A percentile compares a stretch with the other conserved stretches of the same genome.
Evolutionary conservation across 2,113 vertebrate species (phyloP).

Genomic region (Dendropsophus ebraccatus): DNA sequence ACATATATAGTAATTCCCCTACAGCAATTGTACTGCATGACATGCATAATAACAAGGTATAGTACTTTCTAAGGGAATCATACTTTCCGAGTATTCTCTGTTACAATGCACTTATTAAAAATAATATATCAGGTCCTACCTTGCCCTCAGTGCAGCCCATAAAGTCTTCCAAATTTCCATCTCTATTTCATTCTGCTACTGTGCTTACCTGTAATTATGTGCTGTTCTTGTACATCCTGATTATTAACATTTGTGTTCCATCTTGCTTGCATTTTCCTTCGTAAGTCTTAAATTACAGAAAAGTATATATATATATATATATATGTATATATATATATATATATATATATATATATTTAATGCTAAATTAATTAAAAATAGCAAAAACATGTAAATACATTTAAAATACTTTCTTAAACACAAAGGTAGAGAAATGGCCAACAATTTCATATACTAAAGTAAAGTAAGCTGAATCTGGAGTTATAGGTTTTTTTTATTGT

Average conservation of each 20-base stretch:
- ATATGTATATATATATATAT: too few species aligned
- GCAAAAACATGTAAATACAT: too few species aligned
- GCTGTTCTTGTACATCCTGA: background rate
- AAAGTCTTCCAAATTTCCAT: background rate
- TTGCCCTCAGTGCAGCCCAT: slow-evolving; percentile 12
- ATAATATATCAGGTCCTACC: slow-evolving; percentile 15
- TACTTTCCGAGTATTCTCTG: background rate
- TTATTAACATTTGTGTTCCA: slow-evolving; percentile 24
- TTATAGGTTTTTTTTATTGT: too few species aligned
- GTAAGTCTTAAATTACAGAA: background rate
- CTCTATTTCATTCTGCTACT: background rate
- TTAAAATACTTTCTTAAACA: too few species aligned
- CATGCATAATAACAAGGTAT: background rate
- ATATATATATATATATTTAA: too few species aligned
- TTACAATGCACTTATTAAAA: background rate
- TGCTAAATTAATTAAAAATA: too few species aligned
- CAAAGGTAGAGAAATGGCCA: too few species aligned
- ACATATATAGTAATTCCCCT: background rate
- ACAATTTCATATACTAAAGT: too few species aligned
- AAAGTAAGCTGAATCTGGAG: too few species aligned
- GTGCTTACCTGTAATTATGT: slow-evolving; percentile 32
- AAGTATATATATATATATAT: background rate
- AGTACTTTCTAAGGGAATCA: background rate
- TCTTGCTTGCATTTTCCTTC: slow-evolving; percentile 7
- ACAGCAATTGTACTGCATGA: background rate